Conservation (phyloP, 2,113 vertebrate species). For the Mungos mungo region DNA sequence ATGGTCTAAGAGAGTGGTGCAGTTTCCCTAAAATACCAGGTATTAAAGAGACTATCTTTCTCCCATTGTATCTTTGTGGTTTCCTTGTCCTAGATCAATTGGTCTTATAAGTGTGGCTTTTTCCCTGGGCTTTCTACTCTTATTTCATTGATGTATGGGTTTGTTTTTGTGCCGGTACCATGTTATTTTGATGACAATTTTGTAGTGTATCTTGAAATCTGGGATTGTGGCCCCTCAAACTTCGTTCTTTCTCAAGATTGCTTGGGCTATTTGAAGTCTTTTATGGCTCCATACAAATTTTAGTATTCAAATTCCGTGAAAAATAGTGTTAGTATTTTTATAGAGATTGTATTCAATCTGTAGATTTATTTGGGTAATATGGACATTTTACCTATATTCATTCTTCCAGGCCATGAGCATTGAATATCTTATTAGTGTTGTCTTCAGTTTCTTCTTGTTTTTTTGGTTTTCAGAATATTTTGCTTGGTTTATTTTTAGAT, state of each 20-base stretch:
- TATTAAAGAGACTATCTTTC: neutral
- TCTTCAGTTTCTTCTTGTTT: neutral
- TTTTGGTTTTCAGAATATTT: neutral
- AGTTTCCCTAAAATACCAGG: neutral
- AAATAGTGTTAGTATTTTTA: neutral
- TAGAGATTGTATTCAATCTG: neutral
- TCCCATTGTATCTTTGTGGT: neutral
- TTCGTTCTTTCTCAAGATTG: neutral
- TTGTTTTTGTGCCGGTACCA: neutral
- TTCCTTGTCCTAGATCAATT: neutral
- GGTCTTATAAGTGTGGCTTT: neutral
- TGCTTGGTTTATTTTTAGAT: neutral
- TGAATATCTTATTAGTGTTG: neutral
- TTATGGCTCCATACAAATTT: neutral
- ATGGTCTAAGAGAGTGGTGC: neutral
- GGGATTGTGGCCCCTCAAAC: neutral
- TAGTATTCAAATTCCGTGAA: neutral
- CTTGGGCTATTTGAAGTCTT: neutral
- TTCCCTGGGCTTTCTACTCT: neutral
- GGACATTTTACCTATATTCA: neutral
- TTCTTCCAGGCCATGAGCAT: neutral
- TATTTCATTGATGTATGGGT: neutral
- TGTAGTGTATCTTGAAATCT: neutral
- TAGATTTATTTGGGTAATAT: neutral
- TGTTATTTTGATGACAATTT: neutral